Evolutionary conservation across 2,113 vertebrate genomes (phyloP), one percentile per base, ranked within the genome.

Genomic region (Misgurnus anguillicaudatus): DNA sequence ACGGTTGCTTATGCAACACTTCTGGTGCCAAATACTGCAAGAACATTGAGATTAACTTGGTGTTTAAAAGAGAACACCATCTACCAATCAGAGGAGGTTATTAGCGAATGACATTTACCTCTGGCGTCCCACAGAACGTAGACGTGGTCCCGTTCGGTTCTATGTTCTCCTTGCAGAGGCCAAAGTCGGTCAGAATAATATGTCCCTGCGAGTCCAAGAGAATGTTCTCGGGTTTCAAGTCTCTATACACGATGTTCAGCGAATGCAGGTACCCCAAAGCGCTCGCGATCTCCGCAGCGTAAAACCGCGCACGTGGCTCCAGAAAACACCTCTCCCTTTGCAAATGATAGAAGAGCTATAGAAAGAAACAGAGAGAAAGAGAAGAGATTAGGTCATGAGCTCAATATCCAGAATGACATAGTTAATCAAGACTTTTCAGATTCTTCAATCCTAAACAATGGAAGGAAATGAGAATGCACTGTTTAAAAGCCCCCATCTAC

Each of bases 151-250:
- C 96, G 0, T 98, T 98, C 86, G 94, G 95, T 82, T 99, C 97
- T 1, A 99, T 99, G 88, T 99, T 98, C 90, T 99, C 98, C 84
- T 99, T 99, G 93, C 98, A 99, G 77, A 99, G 95, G 57, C 98
- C 98, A 3, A 99, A 99, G 87, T 99, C 98, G 7, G 98, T 99
- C 72, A 99, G 93, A 72, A 98, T 94, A 79, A 99, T 98, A 89
- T 99, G 98, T 6, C 97, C 98, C 87, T 99, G 96, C 0, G 95
- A 97, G 86, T 99, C 98, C 2, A 99, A 93, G 80, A 99, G 90
- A 88, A 99, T 99, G 87, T 99, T 99, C 89, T 99, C 97, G 0
- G 97, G 98, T 86, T 99, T 99, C 91, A 99, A 88, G 91, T 99
- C 98, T 89, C 98, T 92, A 90, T 99, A 99, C 69, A 99, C 98